Evolutionary conservation across 35 echinoderm and acorn worm species (phyloP).

Genomic region (Chiridota heheva): DNA sequence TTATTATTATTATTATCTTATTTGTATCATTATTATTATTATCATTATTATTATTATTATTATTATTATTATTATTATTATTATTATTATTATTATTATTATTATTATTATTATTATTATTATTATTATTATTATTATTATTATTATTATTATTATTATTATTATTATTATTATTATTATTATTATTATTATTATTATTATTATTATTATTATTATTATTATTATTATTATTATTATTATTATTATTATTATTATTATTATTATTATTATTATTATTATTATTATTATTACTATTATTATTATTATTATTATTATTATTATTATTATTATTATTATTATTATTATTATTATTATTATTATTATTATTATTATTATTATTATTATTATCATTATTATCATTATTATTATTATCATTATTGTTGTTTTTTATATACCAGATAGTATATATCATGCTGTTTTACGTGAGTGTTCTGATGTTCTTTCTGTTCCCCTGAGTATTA

Average conservation of each 20-base stretch:
- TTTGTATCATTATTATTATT: too few species aligned
- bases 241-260: background rate
- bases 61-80: background rate
- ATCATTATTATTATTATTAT: background rate
- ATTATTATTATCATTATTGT: too few species aligned
- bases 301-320: background rate
- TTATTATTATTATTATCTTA: too few species aligned
- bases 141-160: background rate
- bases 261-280: background rate
- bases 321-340: background rate
- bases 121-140: constrained; percentile 3
- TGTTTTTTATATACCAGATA: too few species aligned
- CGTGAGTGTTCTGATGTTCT: too few species aligned
- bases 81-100: constrained; percentile 18
- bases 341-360: background rate
- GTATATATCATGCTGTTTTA: too few species aligned
- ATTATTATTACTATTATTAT: constrained; percentile 22
- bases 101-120: constrained; percentile 16
- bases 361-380: too few species aligned
- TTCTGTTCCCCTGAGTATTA: too few species aligned
- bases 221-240: background rate
- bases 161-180: background rate
- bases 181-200: background rate
- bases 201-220: background rate
- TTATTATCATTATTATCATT: too few species aligned